Evolutionary conservation across 2,113 vertebrate species (phyloP).

Genomic region (Paraplagusia blochii): DNA sequence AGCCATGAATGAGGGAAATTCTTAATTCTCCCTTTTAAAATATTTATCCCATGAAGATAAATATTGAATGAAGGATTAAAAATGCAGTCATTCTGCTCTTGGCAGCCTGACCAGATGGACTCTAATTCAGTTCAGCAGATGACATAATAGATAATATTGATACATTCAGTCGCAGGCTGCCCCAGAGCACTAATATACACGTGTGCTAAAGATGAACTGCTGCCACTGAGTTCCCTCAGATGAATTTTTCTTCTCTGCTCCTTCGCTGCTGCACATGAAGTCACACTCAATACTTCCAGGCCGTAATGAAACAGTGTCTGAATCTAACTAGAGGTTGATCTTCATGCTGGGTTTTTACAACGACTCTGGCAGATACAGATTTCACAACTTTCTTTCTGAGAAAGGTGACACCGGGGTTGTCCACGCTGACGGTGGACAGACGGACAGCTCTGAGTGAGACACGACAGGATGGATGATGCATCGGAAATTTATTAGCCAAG

Average conservation of each 20-base stretch:
- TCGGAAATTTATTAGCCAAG: conserved; percentile 40
- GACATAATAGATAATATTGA: conserved; percentile 11
- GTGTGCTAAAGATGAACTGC: conserved; percentile 21
- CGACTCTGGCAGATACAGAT: conserved; percentile 51
- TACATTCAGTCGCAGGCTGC: conserved; percentile 6
- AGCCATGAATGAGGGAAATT: neutral
- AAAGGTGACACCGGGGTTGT: conserved; percentile 27
- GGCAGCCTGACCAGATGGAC: conserved; percentile 12
- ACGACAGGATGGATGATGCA: conserved; percentile 18
- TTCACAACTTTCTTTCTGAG: conserved; percentile 35
- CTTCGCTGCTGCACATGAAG: conserved; percentile 36
- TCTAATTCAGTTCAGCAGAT: conserved; percentile 6
- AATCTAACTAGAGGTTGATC: conserved; percentile 36
- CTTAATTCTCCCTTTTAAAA: neutral
- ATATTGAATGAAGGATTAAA: conserved; percentile 20
- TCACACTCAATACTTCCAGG: conserved; percentile 42
- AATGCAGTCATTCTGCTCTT: conserved; percentile 15
- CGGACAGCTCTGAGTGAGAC: conserved; percentile 30
- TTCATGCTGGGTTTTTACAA: conserved; percentile 64
- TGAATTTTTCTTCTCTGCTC: conserved; percentile 47
- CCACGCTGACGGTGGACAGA: conserved; percentile 22
- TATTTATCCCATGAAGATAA: neutral
- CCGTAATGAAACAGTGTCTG: conserved; percentile 52
- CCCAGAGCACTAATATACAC: conserved; percentile 23
- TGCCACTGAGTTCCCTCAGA: conserved; percentile 38